Evolutionary conservation across 2,113 vertebrate genomes (phyloP).

Genomic region (Apistogramma diplotaenia): DNA sequence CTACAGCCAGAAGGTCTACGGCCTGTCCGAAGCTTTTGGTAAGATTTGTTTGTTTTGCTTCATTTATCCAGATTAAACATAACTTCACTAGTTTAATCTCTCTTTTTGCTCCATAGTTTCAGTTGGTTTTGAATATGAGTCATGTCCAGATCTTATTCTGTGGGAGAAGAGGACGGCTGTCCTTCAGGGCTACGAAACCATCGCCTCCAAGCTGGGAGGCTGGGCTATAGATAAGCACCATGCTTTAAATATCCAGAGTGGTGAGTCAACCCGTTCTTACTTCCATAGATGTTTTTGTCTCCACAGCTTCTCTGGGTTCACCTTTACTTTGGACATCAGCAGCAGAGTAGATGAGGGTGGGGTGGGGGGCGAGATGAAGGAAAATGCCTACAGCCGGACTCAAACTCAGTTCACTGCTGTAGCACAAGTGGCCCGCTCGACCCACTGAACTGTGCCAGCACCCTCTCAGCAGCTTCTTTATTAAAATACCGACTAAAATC

Average conservation of each 20-base stretch:
- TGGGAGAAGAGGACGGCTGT: conserved; percentile 97
- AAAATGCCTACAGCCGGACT: neutral
- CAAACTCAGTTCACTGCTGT: no score
- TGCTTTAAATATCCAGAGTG: conserved; percentile 94
- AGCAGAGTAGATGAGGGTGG: neutral
- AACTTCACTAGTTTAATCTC: neutral
- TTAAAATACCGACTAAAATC: neutral
- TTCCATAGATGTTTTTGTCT: neutral
- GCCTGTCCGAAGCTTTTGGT: conserved; percentile 94
- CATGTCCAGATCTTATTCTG: conserved; percentile 94
- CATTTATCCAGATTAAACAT: neutral
- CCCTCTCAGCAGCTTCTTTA: neutral
- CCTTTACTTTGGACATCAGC: neutral
- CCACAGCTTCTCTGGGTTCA: neutral
- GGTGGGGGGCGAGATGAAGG: neutral
- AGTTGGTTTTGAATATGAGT: conserved; percentile 97
- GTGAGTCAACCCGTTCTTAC: conserved; percentile 70
- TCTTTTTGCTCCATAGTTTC: conserved; percentile 81
- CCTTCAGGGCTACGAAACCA: conserved; percentile 92
- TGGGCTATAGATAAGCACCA: conserved; percentile 96
- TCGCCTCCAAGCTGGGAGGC: conserved; percentile 92
- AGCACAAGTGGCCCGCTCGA: neutral
- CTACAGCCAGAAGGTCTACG: conserved; percentile 97
- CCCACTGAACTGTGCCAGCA: neutral
- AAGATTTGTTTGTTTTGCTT: conserved; percentile 38